phyloP scores from a whole-genome alignment of 2,888 invertebrate genomes.

The Drosophila lacicola region DNA sequence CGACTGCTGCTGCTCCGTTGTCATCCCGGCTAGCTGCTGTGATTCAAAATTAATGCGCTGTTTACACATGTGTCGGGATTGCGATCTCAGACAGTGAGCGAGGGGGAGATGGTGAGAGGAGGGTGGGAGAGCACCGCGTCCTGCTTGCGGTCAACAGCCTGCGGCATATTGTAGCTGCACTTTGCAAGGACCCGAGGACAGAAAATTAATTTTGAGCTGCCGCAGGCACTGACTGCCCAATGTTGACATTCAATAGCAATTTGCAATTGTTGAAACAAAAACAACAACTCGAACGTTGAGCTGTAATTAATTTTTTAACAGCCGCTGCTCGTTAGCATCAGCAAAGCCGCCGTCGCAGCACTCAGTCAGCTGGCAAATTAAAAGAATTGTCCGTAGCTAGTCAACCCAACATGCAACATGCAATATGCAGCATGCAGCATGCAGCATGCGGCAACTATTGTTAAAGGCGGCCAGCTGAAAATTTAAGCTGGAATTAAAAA shows the following conservation, averaged over 20 bases:
- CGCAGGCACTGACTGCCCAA: neutral
- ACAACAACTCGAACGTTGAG: conserved; percentile 12
- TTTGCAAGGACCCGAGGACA: conserved; percentile 6
- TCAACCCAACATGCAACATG: conserved; percentile 24
- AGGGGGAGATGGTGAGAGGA: neutral
- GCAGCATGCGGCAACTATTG: conserved; percentile 10
- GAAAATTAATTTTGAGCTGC: conserved; percentile 32
- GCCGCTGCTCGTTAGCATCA: conserved; percentile 47
- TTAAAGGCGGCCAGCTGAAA: conserved; percentile 39
- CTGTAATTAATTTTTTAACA: conserved; percentile 68
- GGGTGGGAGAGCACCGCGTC: no score
- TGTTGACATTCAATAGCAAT: conserved; percentile 43
- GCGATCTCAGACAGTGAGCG: neutral
- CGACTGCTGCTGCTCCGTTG: neutral
- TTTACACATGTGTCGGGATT: conserved; percentile 52
- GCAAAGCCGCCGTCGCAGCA: conserved; percentile 26
- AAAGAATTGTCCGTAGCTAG: conserved; percentile 58
- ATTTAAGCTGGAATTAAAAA: conserved; percentile 48
- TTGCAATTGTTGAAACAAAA: conserved; percentile 20
- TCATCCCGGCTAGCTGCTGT: conserved; percentile 41
- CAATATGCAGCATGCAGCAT: conserved; percentile 10
- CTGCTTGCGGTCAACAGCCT: conserved; percentile 13
- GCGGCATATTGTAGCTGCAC: conserved; percentile 16
- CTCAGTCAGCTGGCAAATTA: conserved; percentile 70
- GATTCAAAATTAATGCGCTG: conserved; percentile 78